These are phyloP conservation scores for Vimba vimba DNA, from an alignment of 2,113 vertebrate genomes.

Conservation along the genomic window DNA sequence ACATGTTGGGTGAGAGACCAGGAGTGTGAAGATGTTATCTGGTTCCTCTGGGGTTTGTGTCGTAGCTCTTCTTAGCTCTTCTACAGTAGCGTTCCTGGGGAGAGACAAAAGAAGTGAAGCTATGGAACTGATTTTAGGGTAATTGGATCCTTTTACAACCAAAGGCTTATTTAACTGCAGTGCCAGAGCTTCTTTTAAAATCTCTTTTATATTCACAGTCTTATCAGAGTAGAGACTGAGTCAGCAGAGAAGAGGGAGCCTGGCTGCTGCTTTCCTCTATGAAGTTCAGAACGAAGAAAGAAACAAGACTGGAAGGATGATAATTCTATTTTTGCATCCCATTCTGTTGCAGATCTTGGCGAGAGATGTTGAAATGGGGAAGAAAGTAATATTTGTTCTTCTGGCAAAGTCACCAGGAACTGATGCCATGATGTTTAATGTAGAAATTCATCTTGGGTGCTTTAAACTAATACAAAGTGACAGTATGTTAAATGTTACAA, in stretches of 20 bases:
- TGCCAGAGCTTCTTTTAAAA: slow-evolving; percentile 33
- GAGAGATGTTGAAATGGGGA: not conserved
- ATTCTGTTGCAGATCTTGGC: not conserved
- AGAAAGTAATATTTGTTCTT: no score
- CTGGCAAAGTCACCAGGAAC: no score
- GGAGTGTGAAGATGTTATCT: slow-evolving; percentile 4
- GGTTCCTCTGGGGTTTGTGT: not conserved
- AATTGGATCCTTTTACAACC: slow-evolving; percentile 48
- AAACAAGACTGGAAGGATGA: not conserved
- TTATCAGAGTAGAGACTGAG: slow-evolving; percentile 36
- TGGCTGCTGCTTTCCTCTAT: not conserved
- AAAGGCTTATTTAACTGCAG: slow-evolving; percentile 45
- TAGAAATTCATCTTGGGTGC: no score
- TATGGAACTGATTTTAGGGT: slow-evolving; percentile 38
- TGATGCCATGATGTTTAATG: no score
- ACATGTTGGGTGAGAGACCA: slow-evolving; percentile 13
- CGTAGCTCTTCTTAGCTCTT: not conserved
- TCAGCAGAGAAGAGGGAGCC: slow-evolving; percentile 32
- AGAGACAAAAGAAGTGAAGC: slow-evolving; percentile 23
- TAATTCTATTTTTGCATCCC: not conserved
- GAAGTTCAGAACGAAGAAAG: not conserved
- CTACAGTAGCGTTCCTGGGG: slow-evolving; percentile 15
- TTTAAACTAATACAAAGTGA: no score
- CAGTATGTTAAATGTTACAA: no score
- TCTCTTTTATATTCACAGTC: slow-evolving; percentile 33